These are phyloP conservation scores for Anadara kagoshimensis DNA, from an alignment of 1,140 invertebrate genomes.

Conservation along the genomic window DNA sequence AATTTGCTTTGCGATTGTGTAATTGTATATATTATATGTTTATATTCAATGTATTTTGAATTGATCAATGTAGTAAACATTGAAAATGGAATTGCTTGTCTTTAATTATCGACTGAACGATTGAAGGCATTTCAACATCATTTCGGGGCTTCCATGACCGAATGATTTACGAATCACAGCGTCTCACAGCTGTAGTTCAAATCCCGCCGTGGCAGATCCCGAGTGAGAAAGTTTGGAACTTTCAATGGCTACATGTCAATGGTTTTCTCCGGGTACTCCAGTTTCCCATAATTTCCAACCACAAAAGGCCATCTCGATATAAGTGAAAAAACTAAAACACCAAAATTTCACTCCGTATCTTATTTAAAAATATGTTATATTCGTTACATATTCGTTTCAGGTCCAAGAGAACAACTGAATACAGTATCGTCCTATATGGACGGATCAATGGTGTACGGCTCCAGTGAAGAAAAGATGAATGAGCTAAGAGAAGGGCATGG, in stretches of 20 bases:
- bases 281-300: not conserved
- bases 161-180: too few species aligned
- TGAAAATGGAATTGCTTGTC: not conserved
- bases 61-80: not conserved
- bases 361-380: not conserved
- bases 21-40: not conserved
- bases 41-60: not conserved
- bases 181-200: too few species aligned
- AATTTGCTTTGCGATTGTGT: not conserved
- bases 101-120: too few species aligned
- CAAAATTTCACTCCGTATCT: not conserved
- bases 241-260: not conserved
- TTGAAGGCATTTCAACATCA: too few species aligned
- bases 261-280: not conserved
- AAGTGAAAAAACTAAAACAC: not conserved
- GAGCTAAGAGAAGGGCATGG: slow-evolving; percentile 76
- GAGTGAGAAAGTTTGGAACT: not conserved
- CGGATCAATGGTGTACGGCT: slow-evolving; percentile 96
- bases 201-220: not conserved
- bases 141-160: too few species aligned
- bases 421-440: slow-evolving; percentile 96
- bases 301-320: not conserved
- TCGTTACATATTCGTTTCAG: not conserved
- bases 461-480: slow-evolving; percentile 84
- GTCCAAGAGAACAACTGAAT: slow-evolving; percentile 84